Evolutionary conservation across 2,888 invertebrate species (phyloP).

Genomic region (Heliconius ethilla): DNA sequence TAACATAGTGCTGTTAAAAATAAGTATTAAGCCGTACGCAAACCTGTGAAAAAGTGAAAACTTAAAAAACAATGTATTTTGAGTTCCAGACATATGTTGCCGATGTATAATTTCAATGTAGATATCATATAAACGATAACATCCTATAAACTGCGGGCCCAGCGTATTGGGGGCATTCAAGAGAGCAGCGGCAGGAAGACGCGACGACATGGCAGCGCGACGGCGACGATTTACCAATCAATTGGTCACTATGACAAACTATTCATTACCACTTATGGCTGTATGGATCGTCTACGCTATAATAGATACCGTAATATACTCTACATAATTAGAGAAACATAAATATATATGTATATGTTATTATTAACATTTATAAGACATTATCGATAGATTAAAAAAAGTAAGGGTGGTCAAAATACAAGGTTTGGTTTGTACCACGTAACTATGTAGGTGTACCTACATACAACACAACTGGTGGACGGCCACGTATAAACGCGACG

Average conservation of each 20-base stretch:
- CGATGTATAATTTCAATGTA: conserved; percentile 5
- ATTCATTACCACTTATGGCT: conserved; percentile 20
- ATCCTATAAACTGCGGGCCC: conserved; percentile 22
- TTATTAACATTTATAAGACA: neutral
- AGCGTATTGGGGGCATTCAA: conserved; percentile 47
- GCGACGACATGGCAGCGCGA: conserved; percentile 55
- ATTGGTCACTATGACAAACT: conserved; percentile 54
- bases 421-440: conserved; percentile 34
- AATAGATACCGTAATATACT: neutral
- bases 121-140: conserved; percentile 6
- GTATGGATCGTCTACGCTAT: conserved; percentile 8
- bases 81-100: neutral
- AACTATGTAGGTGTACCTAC: conserved; percentile 3
- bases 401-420: conserved; percentile 16
- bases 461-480: conserved; percentile 42
- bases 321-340: neutral
- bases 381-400: neutral
- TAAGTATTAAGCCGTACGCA: conserved; percentile 23
- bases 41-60: conserved; percentile 15
- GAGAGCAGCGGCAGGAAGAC: conserved; percentile 64
- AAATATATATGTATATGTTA: too few species aligned
- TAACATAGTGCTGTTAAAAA: conserved; percentile 55
- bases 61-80: neutral
- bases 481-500: conserved; percentile 42
- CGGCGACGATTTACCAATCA: conserved; percentile 71